Percentiles rank a stretch among this genome's conserved stretches.
Evolutionary conservation across 2,113 vertebrate genomes (phyloP).

Genomic region (Pelvicachromis taeniatus): DNA sequence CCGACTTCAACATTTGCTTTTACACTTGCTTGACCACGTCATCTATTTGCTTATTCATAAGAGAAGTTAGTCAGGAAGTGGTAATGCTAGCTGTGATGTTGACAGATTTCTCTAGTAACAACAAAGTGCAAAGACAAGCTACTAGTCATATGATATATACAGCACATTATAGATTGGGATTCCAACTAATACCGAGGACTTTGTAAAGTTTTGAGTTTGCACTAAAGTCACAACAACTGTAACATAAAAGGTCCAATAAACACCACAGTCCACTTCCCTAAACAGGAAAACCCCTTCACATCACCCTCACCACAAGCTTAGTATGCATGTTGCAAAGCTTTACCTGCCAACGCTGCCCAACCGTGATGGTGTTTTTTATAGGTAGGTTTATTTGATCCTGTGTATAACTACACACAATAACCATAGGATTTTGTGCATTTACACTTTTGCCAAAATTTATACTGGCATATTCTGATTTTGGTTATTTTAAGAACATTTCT

Average conservation of each 20-base stretch:
- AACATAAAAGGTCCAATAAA: background rate
- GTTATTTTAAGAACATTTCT: background rate
- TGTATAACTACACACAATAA: background rate
- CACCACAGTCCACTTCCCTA: background rate
- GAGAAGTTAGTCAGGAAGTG: slow-evolving; percentile 28
- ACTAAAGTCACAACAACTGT: background rate
- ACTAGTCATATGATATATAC: background rate
- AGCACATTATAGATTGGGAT: background rate
- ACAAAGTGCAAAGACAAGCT: background rate
- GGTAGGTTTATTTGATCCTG: background rate
- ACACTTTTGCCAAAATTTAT: background rate
- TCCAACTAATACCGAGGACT: background rate
- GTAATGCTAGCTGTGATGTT: background rate
- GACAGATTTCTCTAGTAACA: background rate
- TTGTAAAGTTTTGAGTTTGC: background rate
- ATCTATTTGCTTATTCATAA: background rate
- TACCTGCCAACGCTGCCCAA: background rate
- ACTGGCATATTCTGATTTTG: background rate
- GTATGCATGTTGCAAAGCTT: background rate
- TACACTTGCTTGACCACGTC: background rate
- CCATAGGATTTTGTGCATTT: background rate
- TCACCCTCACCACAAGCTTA: background rate
- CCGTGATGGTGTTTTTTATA: background rate
- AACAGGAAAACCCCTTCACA: background rate
- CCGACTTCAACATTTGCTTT: background rate